Conservation (phyloP, 2,113 vertebrate genomes). For the Elephantulus edwardii region DNA sequence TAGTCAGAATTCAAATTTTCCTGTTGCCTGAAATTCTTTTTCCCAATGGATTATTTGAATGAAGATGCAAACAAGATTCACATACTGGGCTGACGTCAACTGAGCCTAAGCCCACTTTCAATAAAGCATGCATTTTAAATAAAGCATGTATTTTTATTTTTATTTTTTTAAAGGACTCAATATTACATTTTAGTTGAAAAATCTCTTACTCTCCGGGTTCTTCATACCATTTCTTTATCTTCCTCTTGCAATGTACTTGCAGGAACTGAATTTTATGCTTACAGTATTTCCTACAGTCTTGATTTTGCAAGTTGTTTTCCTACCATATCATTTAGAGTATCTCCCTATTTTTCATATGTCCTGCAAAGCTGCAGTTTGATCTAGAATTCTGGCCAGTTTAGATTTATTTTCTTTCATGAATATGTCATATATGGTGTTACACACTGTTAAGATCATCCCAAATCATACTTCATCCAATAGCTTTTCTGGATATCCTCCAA, state of each 20-base stretch:
- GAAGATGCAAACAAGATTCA: slow-evolving; percentile 17
- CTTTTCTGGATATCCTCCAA: background rate
- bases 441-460: background rate
- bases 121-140: too few relatives aligned
- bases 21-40: background rate
- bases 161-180: too few relatives aligned
- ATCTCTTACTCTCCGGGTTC: background rate
- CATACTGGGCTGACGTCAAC: too few relatives aligned
- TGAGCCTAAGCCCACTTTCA: too few relatives aligned
- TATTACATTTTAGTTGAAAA: background rate
- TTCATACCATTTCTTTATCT: background rate
- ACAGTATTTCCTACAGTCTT: background rate
- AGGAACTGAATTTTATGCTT: background rate
- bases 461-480: background rate
- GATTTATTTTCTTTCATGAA: background rate
- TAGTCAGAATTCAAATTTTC: background rate
- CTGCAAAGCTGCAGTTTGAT: background rate
- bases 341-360: background rate
- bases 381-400: background rate
- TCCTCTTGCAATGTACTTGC: background rate
- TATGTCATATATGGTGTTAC: background rate
- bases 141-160: too few relatives aligned
- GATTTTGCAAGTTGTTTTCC: background rate
- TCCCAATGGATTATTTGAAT: background rate
- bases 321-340: background rate